Percentiles rank a stretch among this genome's conserved stretches.
phyloP scores from a whole-genome alignment of 2,113 vertebrate genomes.

The Merops nubicus region DNA sequence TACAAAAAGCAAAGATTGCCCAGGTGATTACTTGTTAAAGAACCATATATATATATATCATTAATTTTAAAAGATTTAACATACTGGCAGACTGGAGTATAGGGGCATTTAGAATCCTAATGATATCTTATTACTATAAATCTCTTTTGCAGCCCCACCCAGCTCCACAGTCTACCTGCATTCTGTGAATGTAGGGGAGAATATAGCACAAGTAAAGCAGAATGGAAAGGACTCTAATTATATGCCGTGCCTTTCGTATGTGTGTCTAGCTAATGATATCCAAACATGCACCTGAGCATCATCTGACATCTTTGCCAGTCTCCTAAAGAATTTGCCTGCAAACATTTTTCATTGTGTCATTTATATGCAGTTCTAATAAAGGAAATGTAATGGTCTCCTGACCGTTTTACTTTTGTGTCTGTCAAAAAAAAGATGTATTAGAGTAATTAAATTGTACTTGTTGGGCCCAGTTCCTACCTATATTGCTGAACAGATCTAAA shows the following conservation, averaged over 20 bases:
- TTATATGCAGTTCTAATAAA: constrained; percentile 33
- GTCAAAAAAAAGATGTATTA: constrained; percentile 26
- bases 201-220: neutral
- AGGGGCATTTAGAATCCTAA: neutral
- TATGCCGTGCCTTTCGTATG: neutral
- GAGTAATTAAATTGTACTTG: constrained; percentile 37
- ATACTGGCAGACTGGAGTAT: neutral
- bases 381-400: neutral
- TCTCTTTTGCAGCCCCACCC: neutral
- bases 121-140: neutral
- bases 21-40: neutral
- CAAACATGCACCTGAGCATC: neutral
- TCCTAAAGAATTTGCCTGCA: neutral
- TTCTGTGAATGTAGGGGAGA: neutral
- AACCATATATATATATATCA: accelerated
- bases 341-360: constrained; percentile 1
- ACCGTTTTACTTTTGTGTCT: neutral
- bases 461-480: neutral
- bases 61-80: neutral
- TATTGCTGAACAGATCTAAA: neutral
- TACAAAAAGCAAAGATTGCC: neutral
- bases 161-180: neutral
- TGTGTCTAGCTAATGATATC: neutral
- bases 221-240: neutral
- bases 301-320: neutral